Base-by-base conservation (phyloP, 2,888 invertebrate species). In the Apoderus coryli region DNA sequence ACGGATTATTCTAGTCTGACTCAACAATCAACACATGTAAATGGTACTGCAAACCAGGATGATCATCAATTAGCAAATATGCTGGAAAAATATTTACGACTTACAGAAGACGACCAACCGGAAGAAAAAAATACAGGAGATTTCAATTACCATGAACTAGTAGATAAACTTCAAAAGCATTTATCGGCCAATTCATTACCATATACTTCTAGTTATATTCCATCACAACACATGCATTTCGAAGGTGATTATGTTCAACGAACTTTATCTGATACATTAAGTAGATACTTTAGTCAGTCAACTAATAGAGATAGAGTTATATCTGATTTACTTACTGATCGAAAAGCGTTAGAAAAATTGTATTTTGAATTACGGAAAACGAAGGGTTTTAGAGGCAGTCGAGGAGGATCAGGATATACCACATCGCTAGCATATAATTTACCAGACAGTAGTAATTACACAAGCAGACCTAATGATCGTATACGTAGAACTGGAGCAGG, bases 301-400 rank as follows among this genome's bases (percentile, higher is more conserved):
- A 61, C 69, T 0, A 74, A 70, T 45, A 63, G 75, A 33, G 73
- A 79, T 39, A 67, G 66, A 52, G 72, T 79, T 33, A 74, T 80
- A 42, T 73, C 75, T 30, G 75, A 76, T 45, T 62, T 82, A 29
- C 57, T 82, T 30, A 76, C 76, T 6, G 76, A 84, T 52, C 66
- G 79, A 44, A 74, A 71, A 47, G 62, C 78, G 14, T 59, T 84
- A 30, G 79, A 77, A 53, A 76, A 70, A 52, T 59, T 78, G 15
- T 77, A 78, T 49, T 75, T 76, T 49, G 77, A 78, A 47, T 60
- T 78, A 42, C 64, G 77, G 39, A 73, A 76, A 46, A 67, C 77
- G 14, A 69, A 74, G 39, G 64, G 65, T 1, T 69, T 68, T 38
- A 46, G 64, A 15, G 60, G 63, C 10, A 47, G 53, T 13, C 43